phyloP scores from a whole-genome alignment of 2,797 vertebrate genomes.

The Pangasius larnaudii region DNA sequence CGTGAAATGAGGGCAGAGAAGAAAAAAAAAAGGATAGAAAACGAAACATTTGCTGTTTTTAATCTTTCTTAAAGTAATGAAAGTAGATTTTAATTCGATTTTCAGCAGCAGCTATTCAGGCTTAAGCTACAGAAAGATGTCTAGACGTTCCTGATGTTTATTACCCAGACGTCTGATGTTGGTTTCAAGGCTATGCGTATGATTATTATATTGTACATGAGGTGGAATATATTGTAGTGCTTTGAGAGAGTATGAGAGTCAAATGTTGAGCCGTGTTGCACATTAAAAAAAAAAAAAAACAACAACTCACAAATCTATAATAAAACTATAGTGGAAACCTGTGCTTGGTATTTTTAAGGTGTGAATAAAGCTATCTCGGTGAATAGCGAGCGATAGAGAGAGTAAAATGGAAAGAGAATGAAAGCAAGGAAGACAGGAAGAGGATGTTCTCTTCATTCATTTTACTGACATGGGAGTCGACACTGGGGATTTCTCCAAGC shows the following conservation, averaged over 20 bases:
- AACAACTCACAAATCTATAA: not conserved
- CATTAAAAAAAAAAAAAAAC: not conserved
- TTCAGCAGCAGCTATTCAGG: not conserved
- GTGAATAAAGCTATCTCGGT: not conserved
- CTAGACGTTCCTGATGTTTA: not conserved
- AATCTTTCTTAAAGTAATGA: not conserved
- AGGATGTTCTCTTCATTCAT: not conserved
- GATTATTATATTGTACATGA: not conserved
- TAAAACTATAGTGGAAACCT: too few species aligned
- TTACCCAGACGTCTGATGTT: not conserved
- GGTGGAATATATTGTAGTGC: not conserved
- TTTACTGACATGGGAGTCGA: not conserved
- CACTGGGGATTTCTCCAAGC: not conserved
- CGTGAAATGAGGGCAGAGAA: not conserved
- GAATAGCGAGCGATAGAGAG: not conserved
- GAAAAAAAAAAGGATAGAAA: not conserved
- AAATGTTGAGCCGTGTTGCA: too few species aligned
- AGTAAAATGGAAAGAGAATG: not conserved
- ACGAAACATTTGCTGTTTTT: not conserved
- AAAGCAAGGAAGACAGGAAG: not conserved
- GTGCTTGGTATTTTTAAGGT: too few species aligned
- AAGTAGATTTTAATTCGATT: not conserved
- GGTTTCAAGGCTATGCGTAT: not conserved
- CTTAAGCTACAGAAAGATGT: not conserved
- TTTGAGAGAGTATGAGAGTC: not conserved